Percentiles rank a stretch among this genome's conserved stretches.
Conservation (phyloP, 2,797 vertebrate species). For the Pangasius krempfi region DNA sequence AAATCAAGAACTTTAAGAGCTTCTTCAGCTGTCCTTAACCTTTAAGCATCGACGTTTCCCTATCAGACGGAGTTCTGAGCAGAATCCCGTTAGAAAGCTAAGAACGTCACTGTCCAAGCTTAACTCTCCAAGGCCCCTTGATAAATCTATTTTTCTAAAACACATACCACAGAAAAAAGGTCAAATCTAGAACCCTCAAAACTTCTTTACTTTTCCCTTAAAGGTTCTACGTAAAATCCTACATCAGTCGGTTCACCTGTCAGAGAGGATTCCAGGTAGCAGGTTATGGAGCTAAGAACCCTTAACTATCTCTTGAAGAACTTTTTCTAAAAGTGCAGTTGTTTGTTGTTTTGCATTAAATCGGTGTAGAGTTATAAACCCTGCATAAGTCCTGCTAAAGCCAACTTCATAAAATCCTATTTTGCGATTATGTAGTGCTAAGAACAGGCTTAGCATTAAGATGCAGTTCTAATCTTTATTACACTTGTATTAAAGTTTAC, state of each 20-base stretch:
- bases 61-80: background rate
- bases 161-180: background rate
- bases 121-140: background rate
- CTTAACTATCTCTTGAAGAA: background rate
- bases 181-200: background rate
- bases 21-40: background rate
- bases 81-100: background rate
- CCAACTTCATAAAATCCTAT: background rate
- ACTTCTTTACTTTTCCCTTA: background rate
- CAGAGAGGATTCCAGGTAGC: background rate
- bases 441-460: background rate
- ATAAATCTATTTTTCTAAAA: background rate
- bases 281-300: background rate
- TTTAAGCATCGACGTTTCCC: background rate
- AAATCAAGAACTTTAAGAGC: background rate
- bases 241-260: background rate
- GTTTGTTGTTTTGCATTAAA: background rate
- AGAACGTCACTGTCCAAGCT: background rate
- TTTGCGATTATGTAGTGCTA: background rate
- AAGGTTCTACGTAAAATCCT: background rate
- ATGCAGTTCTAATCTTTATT: background rate
- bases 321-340: background rate
- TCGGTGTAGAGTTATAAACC: background rate
- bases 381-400: background rate
- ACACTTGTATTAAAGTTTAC: background rate